Evolutionary conservation across 2,113 vertebrate genomes (phyloP).

Genomic region (Corythaeola cristata): DNA sequence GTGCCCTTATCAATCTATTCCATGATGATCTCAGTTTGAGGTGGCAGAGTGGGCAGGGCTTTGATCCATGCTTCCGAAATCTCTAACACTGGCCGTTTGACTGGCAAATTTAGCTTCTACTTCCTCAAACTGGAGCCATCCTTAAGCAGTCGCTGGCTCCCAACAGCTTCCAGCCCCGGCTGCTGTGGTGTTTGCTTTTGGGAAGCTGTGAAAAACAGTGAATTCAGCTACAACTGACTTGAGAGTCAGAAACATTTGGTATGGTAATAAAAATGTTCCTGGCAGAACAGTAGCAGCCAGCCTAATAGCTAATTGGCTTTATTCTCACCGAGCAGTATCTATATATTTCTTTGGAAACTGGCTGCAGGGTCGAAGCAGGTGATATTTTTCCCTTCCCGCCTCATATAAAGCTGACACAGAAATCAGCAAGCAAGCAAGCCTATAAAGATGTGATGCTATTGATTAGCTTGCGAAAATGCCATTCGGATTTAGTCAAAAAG

Average conservation of each 20-base stretch:
- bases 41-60: neutral
- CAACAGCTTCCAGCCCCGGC: neutral
- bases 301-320: neutral
- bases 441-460: neutral
- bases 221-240: neutral
- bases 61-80: neutral
- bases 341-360: neutral
- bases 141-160: neutral
- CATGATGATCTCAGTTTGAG: neutral
- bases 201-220: neutral
- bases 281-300: neutral
- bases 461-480: neutral
- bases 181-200: neutral
- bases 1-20: neutral
- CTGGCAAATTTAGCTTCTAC: neutral
- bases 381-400: neutral
- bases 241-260: neutral
- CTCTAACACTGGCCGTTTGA: neutral
- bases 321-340: neutral
- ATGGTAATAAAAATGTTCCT: neutral
- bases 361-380: fast-evolving
- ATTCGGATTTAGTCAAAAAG: neutral
- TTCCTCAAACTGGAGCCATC: neutral
- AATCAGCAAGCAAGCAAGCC: neutral
- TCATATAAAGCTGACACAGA: neutral